These are phyloP conservation scores for Catagonus wagneri DNA, from an alignment of 2,113 vertebrate genomes.

Conservation along the genomic window DNA sequence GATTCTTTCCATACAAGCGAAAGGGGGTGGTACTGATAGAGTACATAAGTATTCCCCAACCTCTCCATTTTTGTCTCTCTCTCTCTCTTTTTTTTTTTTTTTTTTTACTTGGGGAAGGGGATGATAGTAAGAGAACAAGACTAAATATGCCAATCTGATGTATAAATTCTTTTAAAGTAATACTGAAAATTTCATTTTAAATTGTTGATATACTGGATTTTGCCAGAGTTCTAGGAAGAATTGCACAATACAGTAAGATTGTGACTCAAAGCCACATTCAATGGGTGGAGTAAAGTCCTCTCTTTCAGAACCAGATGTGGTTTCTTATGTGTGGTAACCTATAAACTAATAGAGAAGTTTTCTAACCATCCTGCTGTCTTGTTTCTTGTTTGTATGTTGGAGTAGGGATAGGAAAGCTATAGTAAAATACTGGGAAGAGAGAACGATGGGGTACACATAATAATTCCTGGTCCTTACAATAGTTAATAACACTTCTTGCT, in stretches of 20 bases:
- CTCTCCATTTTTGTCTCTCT: background rate
- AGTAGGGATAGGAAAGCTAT: background rate
- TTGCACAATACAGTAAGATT: background rate
- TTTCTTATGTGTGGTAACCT: background rate
- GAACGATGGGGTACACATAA: background rate
- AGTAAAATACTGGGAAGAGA: background rate
- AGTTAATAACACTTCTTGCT: background rate
- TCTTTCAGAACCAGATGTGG: background rate
- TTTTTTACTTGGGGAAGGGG: background rate
- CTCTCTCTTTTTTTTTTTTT: background rate
- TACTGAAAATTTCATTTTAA: constrained; percentile 18
- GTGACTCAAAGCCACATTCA: background rate
- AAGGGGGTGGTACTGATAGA: background rate
- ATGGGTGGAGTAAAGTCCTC: background rate
- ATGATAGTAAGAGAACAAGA: background rate
- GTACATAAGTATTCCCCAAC: background rate
- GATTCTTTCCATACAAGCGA: background rate
- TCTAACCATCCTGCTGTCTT: background rate
- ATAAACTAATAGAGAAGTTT: background rate
- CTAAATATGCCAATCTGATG: background rate
- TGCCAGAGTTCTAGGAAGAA: background rate
- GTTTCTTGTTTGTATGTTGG: background rate
- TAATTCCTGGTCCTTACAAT: background rate
- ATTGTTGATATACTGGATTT: background rate
- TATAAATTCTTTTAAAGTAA: constrained; percentile 37